Evolutionary conservation across 2,797 vertebrate species (phyloP), one percentile per base, ranked within the genome.

Genomic region (Neomorphus geoffroyi): DNA sequence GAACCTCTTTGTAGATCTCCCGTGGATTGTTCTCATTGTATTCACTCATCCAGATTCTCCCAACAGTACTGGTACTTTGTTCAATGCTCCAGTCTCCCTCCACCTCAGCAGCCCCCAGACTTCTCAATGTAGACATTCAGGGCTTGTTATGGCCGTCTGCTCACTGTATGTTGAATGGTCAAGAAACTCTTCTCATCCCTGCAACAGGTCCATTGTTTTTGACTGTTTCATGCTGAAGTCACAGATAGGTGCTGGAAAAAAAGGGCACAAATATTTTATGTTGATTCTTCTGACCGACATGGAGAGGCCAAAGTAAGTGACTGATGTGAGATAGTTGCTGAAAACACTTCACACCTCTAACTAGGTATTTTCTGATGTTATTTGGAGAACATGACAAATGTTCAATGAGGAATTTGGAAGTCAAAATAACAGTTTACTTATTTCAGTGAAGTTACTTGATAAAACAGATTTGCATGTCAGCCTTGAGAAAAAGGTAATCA

Each of bases 151-250:
- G 22, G n/a, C 30, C 10, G 6, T 22, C 9, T 51, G 27, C 43
- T 61, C 48, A 2, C n/a, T 50, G 27, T 13, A 1, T 37, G 73
- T 23, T 48, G 46, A 11, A 11, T 35, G 46, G 19, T 46, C 32
- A 24, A 35, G 23, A 72, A 82, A 3, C 23, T 45, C 14, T 28
- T 27, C n/a, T 46, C 30, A 8, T 70, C 21, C 43, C 48, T 79
- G 35, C 41, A 22, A 6, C 10, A 23, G 32, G 18, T n/a, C 48
- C 3, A 0, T 45, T 0, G 0, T 4, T 70, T 69, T 46, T 2
- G 2, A 33, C 35, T 69, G 5, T 51, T 51, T 24, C 9, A 1
- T 7, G 3, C 39, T 56, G 84, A 27, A 77, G 21, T 35, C 2
- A 1, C n/a, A 62, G 16, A 11, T 28, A 32, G 27, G 53, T 51